Base-by-base conservation (phyloP, 2,888 invertebrate genomes). In the Agrochola macilenta region DNA sequence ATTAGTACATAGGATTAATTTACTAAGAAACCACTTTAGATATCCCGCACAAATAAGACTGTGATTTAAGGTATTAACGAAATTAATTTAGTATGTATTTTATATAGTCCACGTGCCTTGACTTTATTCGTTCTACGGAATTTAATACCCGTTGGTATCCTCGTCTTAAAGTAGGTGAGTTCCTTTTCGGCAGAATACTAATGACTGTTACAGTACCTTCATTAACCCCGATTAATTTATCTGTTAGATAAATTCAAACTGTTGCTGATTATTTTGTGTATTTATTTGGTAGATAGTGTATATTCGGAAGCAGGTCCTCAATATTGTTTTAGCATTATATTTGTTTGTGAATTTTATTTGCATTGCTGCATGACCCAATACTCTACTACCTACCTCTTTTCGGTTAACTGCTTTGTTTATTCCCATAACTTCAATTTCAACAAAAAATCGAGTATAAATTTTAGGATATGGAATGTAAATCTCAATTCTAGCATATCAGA, bases 381-480 rank as follows among this genome's bases (percentile, higher is more conserved):
- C 5, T 23, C 39, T 35, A 74, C 17, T 39, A 17, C 39, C 12
- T 49, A 17, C 49, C 5, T 49, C 17, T 17, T 39, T 46, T 43
- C 30, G 12, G 20, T 46, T 35, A 20, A 0, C 17, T 2, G 1
- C 9, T 39, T 66, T 54, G 8, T 49, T 54, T 81, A 20, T 66
- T 30, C 14, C 46, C n/a, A 23, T 26, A 58, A 35, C n/a, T 63
- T 35, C 43, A 52, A 58, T 46, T 54, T 35, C 66, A 63, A n/a
- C 69, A 49, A 77, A 84, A 77, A 78, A 81, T 69, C 49, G 60
- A 46, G 46, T 73, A 89, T 90, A 90, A 89, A 90, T 88, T 87
- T 76, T 20, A 72, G 74, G 79, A 82, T 85, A 86, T 82, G 80
- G 81, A 89, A 89, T 89, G 88, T 91, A 89, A 91, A 91, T 92